phyloP scores from a whole-genome alignment of 2,888 invertebrate genomes.

The Agonopterix heracliana region DNA sequence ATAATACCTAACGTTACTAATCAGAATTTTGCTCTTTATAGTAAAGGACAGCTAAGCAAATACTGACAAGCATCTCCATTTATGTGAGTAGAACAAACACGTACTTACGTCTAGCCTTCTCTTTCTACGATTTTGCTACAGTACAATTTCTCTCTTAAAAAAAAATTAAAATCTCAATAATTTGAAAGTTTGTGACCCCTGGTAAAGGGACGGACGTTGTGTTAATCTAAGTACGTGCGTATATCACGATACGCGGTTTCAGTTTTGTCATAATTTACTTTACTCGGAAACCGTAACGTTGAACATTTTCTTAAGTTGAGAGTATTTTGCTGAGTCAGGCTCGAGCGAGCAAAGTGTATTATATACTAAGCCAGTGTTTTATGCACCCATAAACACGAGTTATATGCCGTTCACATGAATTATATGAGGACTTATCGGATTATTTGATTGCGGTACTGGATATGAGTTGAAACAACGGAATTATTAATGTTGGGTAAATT shows the following conservation, averaged over 20 bases:
- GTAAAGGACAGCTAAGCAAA: too few relatives aligned
- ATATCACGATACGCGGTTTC: not conserved
- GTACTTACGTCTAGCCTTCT: too few relatives aligned
- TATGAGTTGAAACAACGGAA: not conserved
- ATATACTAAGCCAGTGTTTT: constrained; percentile 19
- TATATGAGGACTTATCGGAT: constrained; percentile 13
- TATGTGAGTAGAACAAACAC: too few relatives aligned
- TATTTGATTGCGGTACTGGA: constrained; percentile 10
- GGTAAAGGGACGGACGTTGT: too few relatives aligned
- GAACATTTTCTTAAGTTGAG: constrained; percentile 6
- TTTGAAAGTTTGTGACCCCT: too few relatives aligned
- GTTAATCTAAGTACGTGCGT: too few relatives aligned
- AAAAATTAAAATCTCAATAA: too few relatives aligned
- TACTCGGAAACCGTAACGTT: not conserved
- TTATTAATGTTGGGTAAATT: not conserved
- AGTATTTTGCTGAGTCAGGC: constrained; percentile 5
- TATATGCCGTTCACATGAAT: constrained; percentile 18
- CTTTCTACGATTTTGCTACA: too few relatives aligned
- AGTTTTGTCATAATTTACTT: not conserved
- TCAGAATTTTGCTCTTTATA: too few relatives aligned
- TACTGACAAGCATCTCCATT: too few relatives aligned
- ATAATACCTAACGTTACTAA: too few relatives aligned
- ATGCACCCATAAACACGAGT: constrained; percentile 23
- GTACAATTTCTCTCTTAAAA: too few relatives aligned
- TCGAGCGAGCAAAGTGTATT: constrained; percentile 13